Evolutionary conservation across 2,888 invertebrate species (phyloP).

Genomic region (Helleia helle): DNA sequence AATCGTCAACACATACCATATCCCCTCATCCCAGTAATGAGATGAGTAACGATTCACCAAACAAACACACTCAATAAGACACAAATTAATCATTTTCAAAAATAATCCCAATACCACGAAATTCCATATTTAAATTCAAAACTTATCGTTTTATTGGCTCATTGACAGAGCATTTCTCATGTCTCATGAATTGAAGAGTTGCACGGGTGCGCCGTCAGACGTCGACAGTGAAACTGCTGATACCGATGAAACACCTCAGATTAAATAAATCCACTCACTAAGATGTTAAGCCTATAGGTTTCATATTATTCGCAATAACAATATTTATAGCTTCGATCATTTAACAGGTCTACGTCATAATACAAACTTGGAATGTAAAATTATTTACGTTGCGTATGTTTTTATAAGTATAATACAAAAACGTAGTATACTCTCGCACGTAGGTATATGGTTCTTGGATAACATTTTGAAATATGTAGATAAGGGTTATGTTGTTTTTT

Average conservation of each 20-base stretch:
- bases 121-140: constrained; percentile 10
- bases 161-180: constrained; percentile 11
- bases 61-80: too few relatives aligned
- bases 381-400: constrained; percentile 9
- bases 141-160: constrained; percentile 12
- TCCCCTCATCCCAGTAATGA: too few relatives aligned
- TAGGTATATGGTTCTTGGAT: too few relatives aligned
- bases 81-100: background rate
- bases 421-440: too few relatives aligned
- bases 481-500: too few relatives aligned
- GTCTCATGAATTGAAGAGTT: constrained; percentile 28
- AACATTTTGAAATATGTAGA: too few relatives aligned
- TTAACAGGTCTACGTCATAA: constrained; percentile 8
- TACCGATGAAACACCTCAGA: constrained; percentile 31
- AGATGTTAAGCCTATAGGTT: constrained; percentile 48
- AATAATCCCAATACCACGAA: background rate
- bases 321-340: constrained; percentile 23
- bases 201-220: constrained; percentile 41
- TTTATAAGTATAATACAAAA: too few relatives aligned
- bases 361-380: background rate
- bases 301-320: constrained; percentile 27
- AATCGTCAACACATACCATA: too few relatives aligned
- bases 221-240: constrained; percentile 30
- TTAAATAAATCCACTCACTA: constrained; percentile 54
- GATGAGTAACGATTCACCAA: too few relatives aligned